Conservation (phyloP, 1,140 invertebrate species). For the Pogonomyrmex californicus region DNA sequence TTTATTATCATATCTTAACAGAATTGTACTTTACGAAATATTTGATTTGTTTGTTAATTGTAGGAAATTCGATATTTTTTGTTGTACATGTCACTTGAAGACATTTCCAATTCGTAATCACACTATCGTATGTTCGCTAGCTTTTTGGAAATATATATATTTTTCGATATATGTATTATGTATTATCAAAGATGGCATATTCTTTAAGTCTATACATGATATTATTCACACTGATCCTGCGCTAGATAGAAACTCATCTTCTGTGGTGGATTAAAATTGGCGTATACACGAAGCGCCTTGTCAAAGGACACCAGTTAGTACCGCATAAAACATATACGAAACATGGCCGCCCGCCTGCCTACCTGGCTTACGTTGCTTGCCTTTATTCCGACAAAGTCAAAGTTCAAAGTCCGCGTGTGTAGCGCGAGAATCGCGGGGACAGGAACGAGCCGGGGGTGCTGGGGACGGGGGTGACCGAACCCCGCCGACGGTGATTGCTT, state of each 20-base stretch:
- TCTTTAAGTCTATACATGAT: conserved; percentile 26
- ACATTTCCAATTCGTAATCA: not conserved
- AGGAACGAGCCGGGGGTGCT: conserved; percentile 22
- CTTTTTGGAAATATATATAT: not conserved
- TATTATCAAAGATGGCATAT: not conserved
- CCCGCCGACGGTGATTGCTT: conserved; percentile 83
- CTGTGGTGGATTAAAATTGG: conserved; percentile 61
- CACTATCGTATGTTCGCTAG: not conserved
- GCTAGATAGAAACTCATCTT: conserved; percentile 58
- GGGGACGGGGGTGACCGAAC: conserved; percentile 71
- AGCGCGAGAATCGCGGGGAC: conserved; percentile 72
- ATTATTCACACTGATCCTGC: conserved; percentile 53
- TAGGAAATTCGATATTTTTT: not conserved
- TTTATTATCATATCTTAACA: conserved; percentile 2
- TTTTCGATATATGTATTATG: not conserved
- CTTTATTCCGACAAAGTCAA: conserved; percentile 77
- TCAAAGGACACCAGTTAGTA: conserved; percentile 73
- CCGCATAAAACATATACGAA: conserved; percentile 73
- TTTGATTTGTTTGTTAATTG: not conserved
- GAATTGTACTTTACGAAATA: conserved; percentile 4
- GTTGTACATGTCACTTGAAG: not conserved
- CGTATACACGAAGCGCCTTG: conserved; percentile 58
- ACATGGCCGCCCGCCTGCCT: conserved; percentile 66
- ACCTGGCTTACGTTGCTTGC: conserved; percentile 76
- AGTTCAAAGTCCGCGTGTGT: conserved; percentile 79